A percentile compares a stretch with the other conserved stretches of the same genome.
Conservation (phyloP, 2,888 invertebrate species). For the Volucella inanis region DNA sequence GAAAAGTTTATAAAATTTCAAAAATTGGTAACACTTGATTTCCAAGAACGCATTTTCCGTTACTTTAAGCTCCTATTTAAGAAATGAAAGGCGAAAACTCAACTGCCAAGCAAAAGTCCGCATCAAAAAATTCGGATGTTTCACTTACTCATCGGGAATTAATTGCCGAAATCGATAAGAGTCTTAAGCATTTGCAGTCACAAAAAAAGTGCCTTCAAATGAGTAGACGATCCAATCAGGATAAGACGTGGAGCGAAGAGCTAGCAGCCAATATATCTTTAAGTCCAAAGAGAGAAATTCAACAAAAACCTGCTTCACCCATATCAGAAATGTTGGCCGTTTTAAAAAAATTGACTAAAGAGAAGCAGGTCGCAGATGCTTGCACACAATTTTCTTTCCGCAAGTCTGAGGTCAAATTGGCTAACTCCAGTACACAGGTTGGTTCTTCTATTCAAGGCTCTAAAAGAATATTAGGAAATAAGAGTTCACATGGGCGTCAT, state of each 20-base stretch:
- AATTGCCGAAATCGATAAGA: constrained; percentile 40
- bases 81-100: constrained; percentile 5
- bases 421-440: neutral
- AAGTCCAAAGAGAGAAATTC: no score
- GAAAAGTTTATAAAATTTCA: constrained; percentile 19
- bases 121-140: neutral
- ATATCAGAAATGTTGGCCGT: neutral
- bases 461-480: neutral
- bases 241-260: neutral
- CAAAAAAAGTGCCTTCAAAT: constrained; percentile 33
- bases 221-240: neutral
- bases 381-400: constrained; percentile 5
- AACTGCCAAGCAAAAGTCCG: neutral
- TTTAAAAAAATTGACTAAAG: neutral
- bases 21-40: constrained; percentile 12
- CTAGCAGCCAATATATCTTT: neutral
- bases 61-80: constrained; percentile 6
- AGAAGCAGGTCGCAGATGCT: constrained; percentile 16
- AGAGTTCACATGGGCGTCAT: no score
- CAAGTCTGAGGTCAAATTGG: neutral
- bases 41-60: neutral
- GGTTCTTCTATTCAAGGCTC: neutral
- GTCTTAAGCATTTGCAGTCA: constrained; percentile 19
- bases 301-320: no score
- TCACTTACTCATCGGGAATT: neutral